phyloP scores from a whole-genome alignment of 1,140 invertebrate genomes.

The Idris sp. region DNA sequence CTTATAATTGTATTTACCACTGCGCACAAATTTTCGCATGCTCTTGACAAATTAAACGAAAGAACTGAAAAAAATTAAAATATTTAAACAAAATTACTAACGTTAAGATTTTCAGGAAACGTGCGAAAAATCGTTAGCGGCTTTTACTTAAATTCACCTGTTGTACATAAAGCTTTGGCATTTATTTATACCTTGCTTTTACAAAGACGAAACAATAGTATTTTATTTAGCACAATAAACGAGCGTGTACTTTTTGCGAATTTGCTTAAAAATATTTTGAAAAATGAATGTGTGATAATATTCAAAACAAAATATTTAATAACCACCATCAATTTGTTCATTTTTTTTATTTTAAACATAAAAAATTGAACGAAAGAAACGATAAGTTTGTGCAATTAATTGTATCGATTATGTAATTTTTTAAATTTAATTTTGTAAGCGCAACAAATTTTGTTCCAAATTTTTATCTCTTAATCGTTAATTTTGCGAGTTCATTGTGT shows the following conservation, averaged over 20 bases:
- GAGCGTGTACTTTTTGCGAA: constrained; percentile 46
- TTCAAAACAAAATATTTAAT: too few relatives aligned
- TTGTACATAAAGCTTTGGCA: constrained; percentile 77
- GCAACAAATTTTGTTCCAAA: not conserved
- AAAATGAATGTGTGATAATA: constrained; percentile 6
- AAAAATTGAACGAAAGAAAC: too few relatives aligned
- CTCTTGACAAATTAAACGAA: constrained; percentile 19
- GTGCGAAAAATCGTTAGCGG: constrained; percentile 67
- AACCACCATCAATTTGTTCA: too few relatives aligned
- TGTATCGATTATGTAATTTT: too few relatives aligned
- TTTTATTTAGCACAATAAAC: constrained; percentile 74
- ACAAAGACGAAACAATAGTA: constrained; percentile 73
- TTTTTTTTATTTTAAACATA: too few relatives aligned
- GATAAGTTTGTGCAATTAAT: too few relatives aligned
- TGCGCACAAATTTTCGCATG: constrained; percentile 36
- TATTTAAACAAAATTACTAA: too few relatives aligned
- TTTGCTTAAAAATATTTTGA: constrained; percentile 28
- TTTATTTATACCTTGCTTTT: constrained; percentile 77
- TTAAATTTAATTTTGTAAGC: too few relatives aligned
- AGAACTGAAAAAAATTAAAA: constrained; percentile 7
- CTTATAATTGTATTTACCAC: constrained; percentile 60
- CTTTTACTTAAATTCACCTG: constrained; percentile 75
- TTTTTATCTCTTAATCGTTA: constrained; percentile 49
- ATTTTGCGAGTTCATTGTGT: constrained; percentile 72
- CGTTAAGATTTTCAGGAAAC: not conserved